phyloP scores from a whole-genome alignment of 2,113 vertebrate genomes.

The Nematolebias whitei region DNA sequence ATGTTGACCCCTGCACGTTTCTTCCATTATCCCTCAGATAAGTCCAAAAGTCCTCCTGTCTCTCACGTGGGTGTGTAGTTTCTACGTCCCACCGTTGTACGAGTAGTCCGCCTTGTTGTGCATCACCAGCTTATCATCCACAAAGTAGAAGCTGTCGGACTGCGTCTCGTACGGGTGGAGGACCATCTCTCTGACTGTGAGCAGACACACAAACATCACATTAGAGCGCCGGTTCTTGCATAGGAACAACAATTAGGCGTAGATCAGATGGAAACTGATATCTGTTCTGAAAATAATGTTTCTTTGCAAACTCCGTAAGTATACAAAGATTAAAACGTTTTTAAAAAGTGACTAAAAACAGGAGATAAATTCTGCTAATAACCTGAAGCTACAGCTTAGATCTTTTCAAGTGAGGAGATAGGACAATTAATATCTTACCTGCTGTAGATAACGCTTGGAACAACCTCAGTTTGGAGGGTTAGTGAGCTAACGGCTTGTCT shows the following conservation, averaged over 20 bases:
- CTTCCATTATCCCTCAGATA: constrained; percentile 31
- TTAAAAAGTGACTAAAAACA: too few relatives aligned
- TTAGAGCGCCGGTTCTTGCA: neutral
- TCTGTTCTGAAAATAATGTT: neutral
- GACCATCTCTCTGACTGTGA: constrained; percentile 93
- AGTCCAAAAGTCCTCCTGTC: constrained; percentile 46
- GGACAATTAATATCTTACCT: too few relatives aligned
- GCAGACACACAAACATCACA: constrained; percentile 19
- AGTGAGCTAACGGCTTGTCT: too few relatives aligned
- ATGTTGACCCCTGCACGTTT: constrained; percentile 31
- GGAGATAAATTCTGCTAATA: too few relatives aligned
- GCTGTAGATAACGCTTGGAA: too few relatives aligned
- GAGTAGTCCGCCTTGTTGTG: constrained; percentile 99
- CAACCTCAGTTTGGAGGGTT: too few relatives aligned
- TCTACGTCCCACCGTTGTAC: constrained; percentile 91
- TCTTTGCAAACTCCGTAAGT: neutral
- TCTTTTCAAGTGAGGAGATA: too few relatives aligned
- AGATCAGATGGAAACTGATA: neutral
- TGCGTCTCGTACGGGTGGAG: constrained; percentile 94
- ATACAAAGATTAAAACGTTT: neutral
- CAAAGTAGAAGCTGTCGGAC: constrained; percentile 99
- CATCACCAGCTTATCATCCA: constrained; percentile 98
- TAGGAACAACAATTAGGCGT: neutral
- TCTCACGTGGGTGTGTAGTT: neutral
- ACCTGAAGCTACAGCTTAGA: too few relatives aligned